phyloP scores from a whole-genome alignment of 53 echinoderm and acorn worm genomes.

The Holothuria leucospilota region DNA sequence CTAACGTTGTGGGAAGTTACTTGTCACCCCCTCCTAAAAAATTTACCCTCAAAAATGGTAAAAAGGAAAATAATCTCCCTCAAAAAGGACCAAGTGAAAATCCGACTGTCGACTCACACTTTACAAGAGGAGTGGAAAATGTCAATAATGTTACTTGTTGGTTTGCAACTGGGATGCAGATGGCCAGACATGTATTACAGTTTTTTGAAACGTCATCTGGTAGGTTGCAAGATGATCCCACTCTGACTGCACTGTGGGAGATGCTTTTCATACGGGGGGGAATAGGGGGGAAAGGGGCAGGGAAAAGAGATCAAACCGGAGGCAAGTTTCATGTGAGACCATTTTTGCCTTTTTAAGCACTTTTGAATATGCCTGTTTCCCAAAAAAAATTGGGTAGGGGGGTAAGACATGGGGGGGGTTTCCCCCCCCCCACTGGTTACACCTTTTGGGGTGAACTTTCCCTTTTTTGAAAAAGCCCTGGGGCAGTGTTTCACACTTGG shows the following conservation, averaged over 20 bases:
- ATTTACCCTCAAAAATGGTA: background rate
- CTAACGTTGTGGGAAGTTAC: background rate
- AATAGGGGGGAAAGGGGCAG: too few relatives aligned
- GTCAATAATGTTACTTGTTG: slow-evolving; percentile 21
- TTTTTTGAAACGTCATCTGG: background rate
- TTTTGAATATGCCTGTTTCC: too few relatives aligned
- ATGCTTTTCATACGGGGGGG: background rate
- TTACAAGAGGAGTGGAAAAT: slow-evolving; percentile 7
- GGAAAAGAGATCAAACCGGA: too few relatives aligned
- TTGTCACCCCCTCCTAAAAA: background rate
- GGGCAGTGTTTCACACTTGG: too few relatives aligned
- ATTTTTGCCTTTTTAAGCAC: too few relatives aligned
- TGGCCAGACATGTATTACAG: background rate
- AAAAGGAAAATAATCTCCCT: background rate
- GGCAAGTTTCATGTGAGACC: too few relatives aligned
- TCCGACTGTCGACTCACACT: background rate
- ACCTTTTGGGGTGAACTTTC: too few relatives aligned
- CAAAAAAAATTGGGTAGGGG: too few relatives aligned
- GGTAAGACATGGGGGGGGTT: too few relatives aligned
- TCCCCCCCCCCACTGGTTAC: too few relatives aligned
- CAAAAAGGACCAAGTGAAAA: background rate
- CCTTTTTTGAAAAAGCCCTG: too few relatives aligned
- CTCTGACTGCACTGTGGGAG: background rate
- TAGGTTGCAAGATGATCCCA: background rate
- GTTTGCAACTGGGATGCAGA: slow-evolving; percentile 13